Base-by-base conservation (phyloP, 2,797 vertebrate species). In the Moxostoma hubbsi region DNA sequence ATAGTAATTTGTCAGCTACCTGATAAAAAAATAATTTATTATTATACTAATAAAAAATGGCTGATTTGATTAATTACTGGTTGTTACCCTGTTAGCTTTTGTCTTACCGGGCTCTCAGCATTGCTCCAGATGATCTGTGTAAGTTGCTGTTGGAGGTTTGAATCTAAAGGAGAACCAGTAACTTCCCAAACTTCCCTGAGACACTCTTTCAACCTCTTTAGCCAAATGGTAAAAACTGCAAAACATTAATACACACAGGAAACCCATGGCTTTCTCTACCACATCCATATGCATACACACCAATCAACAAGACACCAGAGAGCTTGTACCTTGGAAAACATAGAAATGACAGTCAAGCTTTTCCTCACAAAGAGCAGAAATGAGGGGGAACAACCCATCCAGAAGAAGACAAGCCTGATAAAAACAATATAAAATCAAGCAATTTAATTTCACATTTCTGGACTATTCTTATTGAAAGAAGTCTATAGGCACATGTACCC, bases 91-190 rank as follows among this genome's bases (percentile, higher is more conserved):
- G 36, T 36, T 36, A 36, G 36, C 36, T 36, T 36, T 36, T 67
- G 10, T 5, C 91, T 94, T 90, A 97, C 96, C 7, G 90, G 95
- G 43, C 93, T 95, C 87, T 97, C 95, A 1, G 95, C 94, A 0
- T 92, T 95, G 88, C 89, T 93, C 96, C 96, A 97, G 79, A 95
- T 85, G 10, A 97, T 87, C 78, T 91, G 90, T 59, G 86, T 82
- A 63, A 97, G 90, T 36, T 85, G 83, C 43, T 78, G 88, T 53
- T 87, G 91, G 13, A 94, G 89, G 15, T 72, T 15, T 2, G 90
- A 51, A 63, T 89, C 51, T n/a, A 96, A 45, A 5, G 79, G 86
- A 51, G 45, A 81, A 0, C 85, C 88, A 0, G 2, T 92, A 83
- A 89, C 83, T 83, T 72, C 70, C 94, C 93, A 94, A 80, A 97